A percentile compares a stretch with the other conserved stretches of the same genome.
Evolutionary conservation across 2,888 invertebrate species (phyloP).

Genomic region (Neoascia interrupta): DNA sequence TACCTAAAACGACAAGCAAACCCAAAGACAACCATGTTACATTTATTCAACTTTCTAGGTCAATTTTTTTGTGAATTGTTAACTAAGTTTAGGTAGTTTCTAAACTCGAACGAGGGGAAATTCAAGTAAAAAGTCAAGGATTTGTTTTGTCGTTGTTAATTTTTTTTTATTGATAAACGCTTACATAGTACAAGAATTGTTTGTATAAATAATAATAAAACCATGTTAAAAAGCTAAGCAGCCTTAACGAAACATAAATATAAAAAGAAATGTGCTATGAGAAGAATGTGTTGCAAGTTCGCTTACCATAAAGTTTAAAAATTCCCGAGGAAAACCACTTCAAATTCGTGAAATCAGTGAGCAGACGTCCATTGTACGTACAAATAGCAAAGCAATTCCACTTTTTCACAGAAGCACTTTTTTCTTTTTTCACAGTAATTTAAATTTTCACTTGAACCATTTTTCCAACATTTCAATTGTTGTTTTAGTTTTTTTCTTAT

Average conservation of each 20-base stretch:
- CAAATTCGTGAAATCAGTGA: no score
- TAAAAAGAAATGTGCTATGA: no score
- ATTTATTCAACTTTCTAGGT: slow-evolving; percentile 42
- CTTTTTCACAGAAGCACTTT: neutral
- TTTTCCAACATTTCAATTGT: no score
- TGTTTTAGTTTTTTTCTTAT: no score
- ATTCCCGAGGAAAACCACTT: neutral
- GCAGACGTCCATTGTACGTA: no score
- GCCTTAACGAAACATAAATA: no score
- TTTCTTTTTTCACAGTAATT: no score
- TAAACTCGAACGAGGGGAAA: slow-evolving; percentile 10
- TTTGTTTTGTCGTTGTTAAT: slow-evolving; percentile 12
- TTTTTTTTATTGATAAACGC: neutral
- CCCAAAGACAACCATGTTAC: slow-evolving; percentile 43
- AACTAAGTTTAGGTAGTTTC: slow-evolving; percentile 13
- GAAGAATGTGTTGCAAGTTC: no score
- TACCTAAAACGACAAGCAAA: slow-evolving; percentile 70
- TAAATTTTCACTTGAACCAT: no score
- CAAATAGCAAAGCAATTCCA: neutral
- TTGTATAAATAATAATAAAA: no score
- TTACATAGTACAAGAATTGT: no score
- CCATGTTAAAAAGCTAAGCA: no score
- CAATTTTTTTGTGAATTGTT: slow-evolving; percentile 19
- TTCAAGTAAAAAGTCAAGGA: slow-evolving; percentile 48
- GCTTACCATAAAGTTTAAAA: neutral